phyloP scores from a whole-genome alignment of 2,888 invertebrate genomes.

The Gortyna flavago region DNA sequence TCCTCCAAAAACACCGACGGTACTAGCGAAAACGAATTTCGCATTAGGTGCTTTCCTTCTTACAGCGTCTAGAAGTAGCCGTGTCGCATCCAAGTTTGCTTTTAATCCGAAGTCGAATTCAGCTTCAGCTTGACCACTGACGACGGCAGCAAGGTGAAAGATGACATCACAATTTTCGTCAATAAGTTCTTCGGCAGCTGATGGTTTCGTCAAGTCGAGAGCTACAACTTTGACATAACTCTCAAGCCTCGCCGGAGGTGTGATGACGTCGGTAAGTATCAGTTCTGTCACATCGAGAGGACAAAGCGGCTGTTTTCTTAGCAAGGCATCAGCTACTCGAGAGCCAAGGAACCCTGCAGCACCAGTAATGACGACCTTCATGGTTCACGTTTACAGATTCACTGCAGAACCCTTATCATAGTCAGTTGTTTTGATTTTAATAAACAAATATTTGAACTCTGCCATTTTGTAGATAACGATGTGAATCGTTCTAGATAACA shows the following conservation, averaged over 20 bases:
- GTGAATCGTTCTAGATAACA: slow-evolving; percentile 30
- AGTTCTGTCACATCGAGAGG: slow-evolving; percentile 69
- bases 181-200: slow-evolving; percentile 72
- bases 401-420: slow-evolving; percentile 48
- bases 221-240: slow-evolving; percentile 70
- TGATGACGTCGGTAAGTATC: slow-evolving; percentile 70
- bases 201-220: slow-evolving; percentile 61
- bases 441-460: slow-evolving; percentile 61
- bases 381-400: slow-evolving; percentile 52
- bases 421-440: slow-evolving; percentile 35
- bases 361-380: slow-evolving; percentile 82
- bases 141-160: slow-evolving; percentile 84
- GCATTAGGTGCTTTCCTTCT: slow-evolving; percentile 71
- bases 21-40: slow-evolving; percentile 81
- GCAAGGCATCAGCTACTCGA: slow-evolving; percentile 73
- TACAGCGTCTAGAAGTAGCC: slow-evolving; percentile 78
- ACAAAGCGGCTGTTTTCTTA: slow-evolving; percentile 67
- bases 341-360: slow-evolving; percentile 80
- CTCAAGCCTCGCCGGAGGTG: slow-evolving; percentile 63
- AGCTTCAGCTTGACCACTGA: slow-evolving; percentile 83
- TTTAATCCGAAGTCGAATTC: slow-evolving; percentile 82
- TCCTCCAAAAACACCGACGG: slow-evolving; percentile 81
- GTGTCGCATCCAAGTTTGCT: slow-evolving; percentile 83
- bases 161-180: slow-evolving; percentile 72
- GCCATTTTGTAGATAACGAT: slow-evolving; percentile 48